A percentile compares a stretch with the other conserved stretches of the same genome.
Evolutionary conservation across 2,797 vertebrate genomes (phyloP).

Genomic region (Phrynocephalus vlangalii): DNA sequence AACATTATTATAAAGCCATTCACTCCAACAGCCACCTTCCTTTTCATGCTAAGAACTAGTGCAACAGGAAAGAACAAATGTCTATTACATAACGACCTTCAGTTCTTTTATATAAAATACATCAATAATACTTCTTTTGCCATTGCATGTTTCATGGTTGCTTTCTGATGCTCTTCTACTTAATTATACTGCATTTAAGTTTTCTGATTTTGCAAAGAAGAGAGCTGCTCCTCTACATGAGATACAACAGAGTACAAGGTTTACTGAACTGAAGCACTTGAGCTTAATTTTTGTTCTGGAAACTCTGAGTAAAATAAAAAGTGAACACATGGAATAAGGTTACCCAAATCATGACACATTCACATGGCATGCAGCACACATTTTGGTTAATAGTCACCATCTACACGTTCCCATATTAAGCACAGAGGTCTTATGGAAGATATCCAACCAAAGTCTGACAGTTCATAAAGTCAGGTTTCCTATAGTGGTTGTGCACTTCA

Average conservation of each 20-base stretch:
- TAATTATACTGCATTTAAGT: conserved; percentile 41
- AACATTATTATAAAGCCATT: conserved; percentile 31
- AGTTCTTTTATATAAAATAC: conserved; percentile 41
- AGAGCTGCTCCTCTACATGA: conserved; percentile 33
- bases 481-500: not conserved
- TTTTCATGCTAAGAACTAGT: conserved; percentile 13
- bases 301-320: conserved; percentile 28
- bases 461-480: not conserved
- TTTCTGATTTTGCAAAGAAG: conserved; percentile 49
- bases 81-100: conserved; percentile 11
- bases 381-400: too few relatives aligned
- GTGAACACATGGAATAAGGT: conserved; percentile 25
- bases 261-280: conserved; percentile 43
- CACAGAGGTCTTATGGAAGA: too few relatives aligned
- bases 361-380: not conserved
- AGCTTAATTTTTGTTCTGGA: conserved; percentile 8
- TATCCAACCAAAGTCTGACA: not conserved
- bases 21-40: conserved; percentile 25
- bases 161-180: conserved; percentile 38
- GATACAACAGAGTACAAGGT: conserved; percentile 46
- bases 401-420: not conserved
- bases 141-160: conserved; percentile 35
- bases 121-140: not conserved
- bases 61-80: not conserved
- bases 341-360: conserved; percentile 36